Percentiles rank a stretch among this genome's conserved stretches.
phyloP scores from a whole-genome alignment of 2,888 invertebrate genomes.

The Pristionchus mayeri region DNA sequence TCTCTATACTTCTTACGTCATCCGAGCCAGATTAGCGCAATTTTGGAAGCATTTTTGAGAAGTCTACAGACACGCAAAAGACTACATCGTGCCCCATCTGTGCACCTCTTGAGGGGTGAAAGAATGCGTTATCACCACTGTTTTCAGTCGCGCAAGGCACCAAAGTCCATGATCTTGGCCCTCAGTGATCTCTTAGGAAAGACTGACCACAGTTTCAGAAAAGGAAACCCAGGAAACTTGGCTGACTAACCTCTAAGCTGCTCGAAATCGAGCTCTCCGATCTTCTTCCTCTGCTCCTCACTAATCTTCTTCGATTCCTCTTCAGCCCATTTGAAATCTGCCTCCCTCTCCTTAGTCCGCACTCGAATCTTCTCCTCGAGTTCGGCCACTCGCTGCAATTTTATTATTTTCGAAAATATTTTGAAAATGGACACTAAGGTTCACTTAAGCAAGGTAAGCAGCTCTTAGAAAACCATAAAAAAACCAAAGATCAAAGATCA shows the following conservation, averaged over 20 bases:
- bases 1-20: background rate
- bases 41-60: background rate
- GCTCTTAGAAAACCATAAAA: background rate
- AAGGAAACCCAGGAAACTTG: too few relatives aligned
- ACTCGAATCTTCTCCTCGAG: conserved; percentile 56
- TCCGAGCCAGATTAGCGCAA: background rate
- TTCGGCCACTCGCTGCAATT: conserved; percentile 56
- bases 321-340: conserved; percentile 55
- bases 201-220: too few relatives aligned
- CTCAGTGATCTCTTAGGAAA: too few relatives aligned
- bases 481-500: background rate
- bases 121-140: too few relatives aligned
- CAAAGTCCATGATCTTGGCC: too few relatives aligned
- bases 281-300: conserved; percentile 53
- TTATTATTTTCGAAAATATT: too few relatives aligned
- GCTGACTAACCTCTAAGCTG: conserved; percentile 41
- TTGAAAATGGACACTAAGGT: too few relatives aligned
- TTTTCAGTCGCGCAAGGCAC: too few relatives aligned
- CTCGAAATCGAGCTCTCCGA: conserved; percentile 56
- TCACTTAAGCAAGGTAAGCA: too few relatives aligned
- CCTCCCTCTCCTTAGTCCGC: background rate
- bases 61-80: background rate
- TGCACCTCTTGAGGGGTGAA: background rate
- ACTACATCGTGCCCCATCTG: background rate
- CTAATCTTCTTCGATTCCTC: conserved; percentile 54